These are phyloP conservation scores for Galerucella pusilla DNA, from an alignment of 2,888 invertebrate genomes.

Conservation along the genomic window DNA sequence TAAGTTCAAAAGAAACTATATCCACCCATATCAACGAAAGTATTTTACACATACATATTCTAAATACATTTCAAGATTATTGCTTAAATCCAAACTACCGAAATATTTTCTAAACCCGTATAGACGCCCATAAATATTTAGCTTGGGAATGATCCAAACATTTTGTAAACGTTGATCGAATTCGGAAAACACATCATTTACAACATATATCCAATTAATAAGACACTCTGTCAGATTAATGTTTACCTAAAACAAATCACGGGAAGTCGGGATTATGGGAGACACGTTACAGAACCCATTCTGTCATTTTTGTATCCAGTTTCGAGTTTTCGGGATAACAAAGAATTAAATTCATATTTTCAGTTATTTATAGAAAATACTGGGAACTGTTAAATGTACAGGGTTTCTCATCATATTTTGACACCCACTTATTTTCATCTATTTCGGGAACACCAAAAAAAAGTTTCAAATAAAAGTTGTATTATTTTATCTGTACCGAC, in stretches of 20 bases:
- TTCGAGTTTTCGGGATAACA: conserved; percentile 21
- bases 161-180: conserved; percentile 41
- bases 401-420: neutral
- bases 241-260: conserved; percentile 49
- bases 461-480: too few species aligned
- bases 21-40: neutral
- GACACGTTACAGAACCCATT: conserved; percentile 37
- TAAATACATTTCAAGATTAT: neutral
- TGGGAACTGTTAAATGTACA: neutral
- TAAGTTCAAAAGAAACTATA: neutral
- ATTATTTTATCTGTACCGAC: too few species aligned
- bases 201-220: conserved; percentile 38
- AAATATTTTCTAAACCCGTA: conserved; percentile 17
- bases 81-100: neutral
- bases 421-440: too few species aligned
- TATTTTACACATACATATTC: neutral
- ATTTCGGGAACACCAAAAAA: too few species aligned
- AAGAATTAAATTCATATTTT: conserved; percentile 18
- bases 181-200: conserved; percentile 41
- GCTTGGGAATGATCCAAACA: conserved; percentile 46
- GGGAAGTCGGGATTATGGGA: conserved; percentile 45
- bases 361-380: conserved; percentile 7
- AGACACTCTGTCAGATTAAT: conserved; percentile 46
- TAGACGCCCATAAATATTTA: conserved; percentile 43
- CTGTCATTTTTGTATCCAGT: conserved; percentile 23